Evolutionary conservation across 2,888 invertebrate species (phyloP), one percentile per base, ranked within the genome.

Genomic region (Silvanus unidentatus): DNA sequence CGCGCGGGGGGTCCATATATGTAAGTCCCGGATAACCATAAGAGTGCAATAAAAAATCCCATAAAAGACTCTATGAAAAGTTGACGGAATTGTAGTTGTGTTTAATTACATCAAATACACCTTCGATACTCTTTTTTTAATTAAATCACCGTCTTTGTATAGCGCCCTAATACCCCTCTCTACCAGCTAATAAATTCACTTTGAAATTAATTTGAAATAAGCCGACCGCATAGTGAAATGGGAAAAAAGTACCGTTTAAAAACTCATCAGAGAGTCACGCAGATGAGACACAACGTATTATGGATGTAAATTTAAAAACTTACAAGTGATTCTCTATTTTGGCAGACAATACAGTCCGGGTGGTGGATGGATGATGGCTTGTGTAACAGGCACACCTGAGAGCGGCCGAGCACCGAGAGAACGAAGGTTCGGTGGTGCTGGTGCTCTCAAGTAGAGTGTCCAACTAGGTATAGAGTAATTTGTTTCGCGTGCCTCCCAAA

Each of bases 221-320:
- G 39, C 32, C 32, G 12, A 32, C 22, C 22, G 32, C 32, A 32
- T 5, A 12, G 12, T n/a, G 12, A 32, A 11, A 32, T 32, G 4
- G n/a, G n/a, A 32, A 32, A 32, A 35, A 45, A 45, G 48, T 41
- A 50, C 40, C 52, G 45, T 48, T 59, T 55, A 59, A 57, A 59
- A 50, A 43, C 53, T 57, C 59, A 56, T 65, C 60, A 63, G 58
- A 61, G 43, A 42, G 16, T 30, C 13, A 13, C 28, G 28, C 16
- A 11, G 32, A 39, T 42, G 54, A 53, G 50, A 58, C 57, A 32
- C 13, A 32, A 12, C 3, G 37, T 37, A 66, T 67, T 66, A 67
- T 57, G 55, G 56, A 66, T 69, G 68, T 65, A 68, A 67, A 68
- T 67, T 64, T 60, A 60, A 60, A 63, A 63, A 61, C 52, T 51